Evolutionary conservation across 1,140 invertebrate species (phyloP), one percentile per base, ranked within the genome.

Genomic region (Zaprionus lachaisei): DNA sequence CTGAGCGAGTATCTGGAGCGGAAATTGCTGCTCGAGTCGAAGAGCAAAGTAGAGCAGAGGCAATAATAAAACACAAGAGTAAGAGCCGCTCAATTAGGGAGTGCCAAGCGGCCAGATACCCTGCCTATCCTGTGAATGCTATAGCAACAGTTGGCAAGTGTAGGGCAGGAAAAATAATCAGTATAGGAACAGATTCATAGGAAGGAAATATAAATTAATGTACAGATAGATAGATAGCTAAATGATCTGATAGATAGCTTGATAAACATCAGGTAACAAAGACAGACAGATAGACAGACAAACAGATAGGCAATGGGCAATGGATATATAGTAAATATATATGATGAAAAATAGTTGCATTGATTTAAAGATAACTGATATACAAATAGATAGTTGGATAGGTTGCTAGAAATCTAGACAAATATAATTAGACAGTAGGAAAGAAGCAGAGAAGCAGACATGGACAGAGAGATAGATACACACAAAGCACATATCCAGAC

Each of bases 11-110:
- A 91, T 90, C 77, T 90, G 86, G 85, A 90, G 85, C 85, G 85
- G 85, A 90, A 90, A 90, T 89, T 90, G 77, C 86, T 89, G 69
- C 74, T 90, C 81, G 75, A 72, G 73, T 73, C 41, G 57, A 62
- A 72, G 61, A 66, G 26, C 15, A 75, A 60, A 71, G 49, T 26
- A 66, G 38, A 14, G 37, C 31, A 70, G 49, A 15, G 38, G 63
- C 55, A 72, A 73, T 66, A 73, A 54, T 49, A 49, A 62, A 73
- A 73, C 38, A 49, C 38, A 41, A 77, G 41, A 66, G 38, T 55
- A 57, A 17, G 58, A 22, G 47, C 20, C 7, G 49, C 38, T 49
- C 55, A 58, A 47, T 67, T 34, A 58, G 15, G 4, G 12, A 34
- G 9, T 28, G 26, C 41, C 17, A 5, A 26, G 17, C 44, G 5